phyloP scores from a whole-genome alignment of 2,888 invertebrate genomes.

The Agrochola lota region DNA sequence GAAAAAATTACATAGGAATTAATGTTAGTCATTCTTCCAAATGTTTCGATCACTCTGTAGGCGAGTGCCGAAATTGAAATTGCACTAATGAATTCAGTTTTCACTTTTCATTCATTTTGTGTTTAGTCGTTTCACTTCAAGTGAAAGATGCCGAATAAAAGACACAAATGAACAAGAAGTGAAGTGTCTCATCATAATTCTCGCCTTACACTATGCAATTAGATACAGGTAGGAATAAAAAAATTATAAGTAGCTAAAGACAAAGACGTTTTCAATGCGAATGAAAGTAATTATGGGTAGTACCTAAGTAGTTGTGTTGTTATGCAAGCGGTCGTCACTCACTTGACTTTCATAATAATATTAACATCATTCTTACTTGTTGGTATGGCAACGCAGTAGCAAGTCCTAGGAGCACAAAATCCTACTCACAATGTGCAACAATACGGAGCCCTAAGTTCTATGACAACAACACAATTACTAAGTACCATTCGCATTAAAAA shows the following conservation, averaged over 20 bases:
- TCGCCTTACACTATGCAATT: not conserved
- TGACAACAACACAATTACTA: not conserved
- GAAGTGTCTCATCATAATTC: not conserved
- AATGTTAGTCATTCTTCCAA: not conserved
- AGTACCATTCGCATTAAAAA: not conserved
- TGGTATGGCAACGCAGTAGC: not conserved
- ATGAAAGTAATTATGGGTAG: too few relatives aligned
- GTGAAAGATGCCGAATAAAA: not conserved
- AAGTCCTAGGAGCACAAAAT: not conserved
- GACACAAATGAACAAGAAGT: not conserved
- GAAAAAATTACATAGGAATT: not conserved
- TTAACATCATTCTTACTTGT: not conserved
- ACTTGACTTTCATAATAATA: slow-evolving; percentile 1
- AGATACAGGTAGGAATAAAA: slow-evolving; percentile 1
- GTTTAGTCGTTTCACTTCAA: not conserved
- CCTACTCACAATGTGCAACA: not conserved
- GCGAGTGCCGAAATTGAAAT: too few relatives aligned
- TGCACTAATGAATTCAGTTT: too few relatives aligned
- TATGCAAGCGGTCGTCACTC: not conserved
- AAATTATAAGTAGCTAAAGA: not conserved
- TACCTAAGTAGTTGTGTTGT: too few relatives aligned
- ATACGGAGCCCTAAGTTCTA: not conserved
- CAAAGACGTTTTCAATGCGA: not conserved
- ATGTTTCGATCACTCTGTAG: not conserved
- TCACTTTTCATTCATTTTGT: too few relatives aligned